phyloP scores from a whole-genome alignment of 1,140 invertebrate species.

The Pseudomyrmex pallidus region DNA sequence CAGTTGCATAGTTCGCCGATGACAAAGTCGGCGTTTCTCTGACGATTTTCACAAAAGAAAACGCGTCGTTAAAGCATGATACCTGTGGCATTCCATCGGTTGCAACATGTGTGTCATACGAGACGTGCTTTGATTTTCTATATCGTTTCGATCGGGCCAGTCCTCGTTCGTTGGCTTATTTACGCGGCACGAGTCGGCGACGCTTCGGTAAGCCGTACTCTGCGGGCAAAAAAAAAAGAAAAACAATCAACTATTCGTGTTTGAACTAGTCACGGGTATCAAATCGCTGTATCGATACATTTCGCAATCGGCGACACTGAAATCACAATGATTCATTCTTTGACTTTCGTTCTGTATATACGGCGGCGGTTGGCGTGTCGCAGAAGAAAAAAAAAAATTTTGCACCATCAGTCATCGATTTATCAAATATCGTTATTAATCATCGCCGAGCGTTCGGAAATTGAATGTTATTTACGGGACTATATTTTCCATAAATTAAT shows the following conservation, averaged over 20 bases:
- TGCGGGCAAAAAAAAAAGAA: slow-evolving; percentile 36
- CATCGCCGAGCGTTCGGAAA: background rate
- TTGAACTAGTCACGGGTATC: slow-evolving; percentile 48
- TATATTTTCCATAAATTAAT: background rate
- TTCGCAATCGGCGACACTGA: slow-evolving; percentile 47
- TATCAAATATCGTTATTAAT: background rate
- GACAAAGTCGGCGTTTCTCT: slow-evolving; percentile 25
- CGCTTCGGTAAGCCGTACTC: slow-evolving; percentile 44
- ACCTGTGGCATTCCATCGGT: slow-evolving; percentile 82
- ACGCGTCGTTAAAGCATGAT: slow-evolving; percentile 78
- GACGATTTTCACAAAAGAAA: slow-evolving; percentile 74
- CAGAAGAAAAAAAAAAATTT: slow-evolving; percentile 36
- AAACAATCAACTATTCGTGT: slow-evolving; percentile 54
- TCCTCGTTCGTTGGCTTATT: slow-evolving; percentile 80
- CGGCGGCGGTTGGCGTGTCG: background rate
- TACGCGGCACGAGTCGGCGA: slow-evolving; percentile 69
- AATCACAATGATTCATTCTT: slow-evolving; percentile 40
- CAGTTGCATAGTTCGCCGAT: slow-evolving; percentile 37
- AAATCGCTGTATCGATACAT: slow-evolving; percentile 36
- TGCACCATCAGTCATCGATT: slow-evolving; percentile 18
- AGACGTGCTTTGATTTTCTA: slow-evolving; percentile 84
- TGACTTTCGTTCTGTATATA: slow-evolving; percentile 18
- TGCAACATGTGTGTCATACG: slow-evolving; percentile 85
- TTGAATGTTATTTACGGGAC: background rate
- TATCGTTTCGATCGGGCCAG: slow-evolving; percentile 77